These are phyloP conservation scores for Eidolon dupreanum DNA, from an alignment of 2,797 vertebrate genomes.

Conservation along the genomic window DNA sequence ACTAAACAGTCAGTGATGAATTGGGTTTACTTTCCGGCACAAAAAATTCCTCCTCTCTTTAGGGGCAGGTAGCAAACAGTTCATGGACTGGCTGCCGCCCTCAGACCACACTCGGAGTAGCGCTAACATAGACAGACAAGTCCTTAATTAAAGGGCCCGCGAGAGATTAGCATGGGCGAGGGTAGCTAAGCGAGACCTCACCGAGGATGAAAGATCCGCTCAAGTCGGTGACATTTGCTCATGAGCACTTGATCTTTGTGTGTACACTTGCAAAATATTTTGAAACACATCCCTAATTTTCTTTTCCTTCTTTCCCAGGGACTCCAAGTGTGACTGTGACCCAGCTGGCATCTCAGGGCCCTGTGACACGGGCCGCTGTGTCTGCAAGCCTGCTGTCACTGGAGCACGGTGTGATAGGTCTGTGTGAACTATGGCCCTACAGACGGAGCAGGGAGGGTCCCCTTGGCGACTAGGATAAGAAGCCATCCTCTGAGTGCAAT, in stretches of 20 bases:
- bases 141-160: no score
- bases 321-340: conserved; percentile 83
- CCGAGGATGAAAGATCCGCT: rapidly evolving
- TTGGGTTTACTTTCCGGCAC: not conserved
- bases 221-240: not conserved
- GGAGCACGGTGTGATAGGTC: conserved; percentile 87
- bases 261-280: not conserved
- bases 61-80: no score
- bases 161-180: rapidly evolving
- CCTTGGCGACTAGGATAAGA: not conserved
- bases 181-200: not conserved
- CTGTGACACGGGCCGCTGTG: conserved; percentile 81
- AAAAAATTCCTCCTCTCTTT: not conserved
- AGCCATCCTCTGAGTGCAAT: not conserved
- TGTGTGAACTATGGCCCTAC: not conserved
- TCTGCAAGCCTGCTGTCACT: conserved; percentile 82
- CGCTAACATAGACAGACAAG: not conserved
- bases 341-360: conserved; percentile 76
- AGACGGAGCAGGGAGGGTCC: not conserved
- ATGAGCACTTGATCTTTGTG: not conserved
- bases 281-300: not conserved
- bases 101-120: not conserved
- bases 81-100: not conserved
- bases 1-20: not conserved
- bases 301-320: conserved; percentile 74